A percentile compares a stretch with the other conserved stretches of the same genome.
Evolutionary conservation across 2,888 invertebrate genomes (phyloP).

Genomic region (Andrena haemorrhoa): DNA sequence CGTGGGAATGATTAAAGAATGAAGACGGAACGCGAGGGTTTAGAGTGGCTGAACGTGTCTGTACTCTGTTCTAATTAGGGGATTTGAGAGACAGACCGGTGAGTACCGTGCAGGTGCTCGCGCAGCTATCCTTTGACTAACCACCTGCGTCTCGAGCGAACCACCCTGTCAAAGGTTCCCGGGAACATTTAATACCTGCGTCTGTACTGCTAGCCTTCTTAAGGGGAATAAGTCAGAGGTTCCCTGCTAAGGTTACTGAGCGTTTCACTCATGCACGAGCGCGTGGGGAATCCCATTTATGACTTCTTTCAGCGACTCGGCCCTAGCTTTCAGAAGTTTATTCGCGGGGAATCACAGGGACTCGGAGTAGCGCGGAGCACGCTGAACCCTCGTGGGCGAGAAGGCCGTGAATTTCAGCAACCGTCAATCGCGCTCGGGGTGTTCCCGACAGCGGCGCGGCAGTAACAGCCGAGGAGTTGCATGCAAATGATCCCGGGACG

Average conservation of each 20-base stretch:
- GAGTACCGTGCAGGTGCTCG: conserved; percentile 4
- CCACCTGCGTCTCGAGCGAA: not conserved
- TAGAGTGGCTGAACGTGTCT: not conserved
- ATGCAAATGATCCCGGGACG: conserved; percentile 42
- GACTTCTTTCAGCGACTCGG: not conserved
- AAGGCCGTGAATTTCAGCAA: conserved; percentile 38
- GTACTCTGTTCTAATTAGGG: conserved; percentile 31
- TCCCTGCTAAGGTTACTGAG: not conserved
- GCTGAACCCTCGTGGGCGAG: not conserved
- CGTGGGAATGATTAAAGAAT: not conserved
- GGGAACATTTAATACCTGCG: not conserved
- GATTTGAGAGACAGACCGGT: not conserved
- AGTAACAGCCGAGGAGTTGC: conserved; percentile 38
- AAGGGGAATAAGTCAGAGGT: not conserved
- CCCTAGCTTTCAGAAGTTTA: not conserved
- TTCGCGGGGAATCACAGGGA: not conserved
- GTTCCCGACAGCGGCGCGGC: not conserved
- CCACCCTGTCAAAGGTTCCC: not conserved
- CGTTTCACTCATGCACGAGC: not conserved
- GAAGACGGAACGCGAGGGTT: conserved; percentile 12
- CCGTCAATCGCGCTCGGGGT: conserved; percentile 4
- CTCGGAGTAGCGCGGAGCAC: not conserved
- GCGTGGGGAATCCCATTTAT: not conserved
- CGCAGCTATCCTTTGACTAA: conserved; percentile 7
- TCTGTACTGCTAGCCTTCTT: not conserved